Percentiles rank a stretch among this genome's conserved stretches.
Conservation (phyloP, 1,140 invertebrate species). For the Teleogryllus occipitalis region DNA sequence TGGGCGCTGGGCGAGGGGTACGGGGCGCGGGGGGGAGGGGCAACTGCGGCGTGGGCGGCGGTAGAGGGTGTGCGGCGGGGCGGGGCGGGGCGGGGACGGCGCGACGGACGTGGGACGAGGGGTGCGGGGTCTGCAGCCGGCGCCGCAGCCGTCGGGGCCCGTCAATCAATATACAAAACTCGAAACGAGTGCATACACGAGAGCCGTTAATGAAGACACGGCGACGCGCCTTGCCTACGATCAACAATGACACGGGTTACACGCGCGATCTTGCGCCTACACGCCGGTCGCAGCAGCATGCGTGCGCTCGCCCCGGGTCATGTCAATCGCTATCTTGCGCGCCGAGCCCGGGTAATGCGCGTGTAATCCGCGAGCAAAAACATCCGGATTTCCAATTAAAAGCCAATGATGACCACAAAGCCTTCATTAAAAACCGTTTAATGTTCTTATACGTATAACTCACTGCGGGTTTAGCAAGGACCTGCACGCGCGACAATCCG, state of each 20-base stretch:
- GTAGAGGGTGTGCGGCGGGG: constrained; percentile 22
- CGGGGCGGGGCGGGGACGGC: constrained; percentile 37
- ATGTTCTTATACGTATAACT: too few relatives aligned
- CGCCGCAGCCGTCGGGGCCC: constrained; percentile 36
- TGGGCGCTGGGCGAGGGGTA: constrained; percentile 4
- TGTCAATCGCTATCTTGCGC: too few relatives aligned
- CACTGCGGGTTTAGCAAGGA: too few relatives aligned
- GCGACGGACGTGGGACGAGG: constrained; percentile 20
- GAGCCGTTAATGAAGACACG: not conserved
- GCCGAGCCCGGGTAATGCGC: too few relatives aligned
- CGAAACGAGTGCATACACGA: not conserved
- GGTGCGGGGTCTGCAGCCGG: constrained; percentile 20
- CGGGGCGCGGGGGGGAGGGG: too few relatives aligned
- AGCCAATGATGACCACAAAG: too few relatives aligned
- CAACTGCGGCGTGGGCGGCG: not conserved
- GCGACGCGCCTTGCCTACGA: not conserved
- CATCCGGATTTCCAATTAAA: too few relatives aligned
- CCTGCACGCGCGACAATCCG: too few relatives aligned
- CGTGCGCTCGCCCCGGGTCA: too few relatives aligned
- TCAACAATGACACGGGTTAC: not conserved
- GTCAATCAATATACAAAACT: constrained; percentile 5
- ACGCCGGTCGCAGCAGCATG: too few relatives aligned
- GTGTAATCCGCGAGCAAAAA: too few relatives aligned
- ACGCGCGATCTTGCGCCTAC: not conserved
- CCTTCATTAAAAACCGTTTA: too few relatives aligned